Conservation (phyloP, 2,888 invertebrate species). For the Prostheceraeus crozeri region DNA sequence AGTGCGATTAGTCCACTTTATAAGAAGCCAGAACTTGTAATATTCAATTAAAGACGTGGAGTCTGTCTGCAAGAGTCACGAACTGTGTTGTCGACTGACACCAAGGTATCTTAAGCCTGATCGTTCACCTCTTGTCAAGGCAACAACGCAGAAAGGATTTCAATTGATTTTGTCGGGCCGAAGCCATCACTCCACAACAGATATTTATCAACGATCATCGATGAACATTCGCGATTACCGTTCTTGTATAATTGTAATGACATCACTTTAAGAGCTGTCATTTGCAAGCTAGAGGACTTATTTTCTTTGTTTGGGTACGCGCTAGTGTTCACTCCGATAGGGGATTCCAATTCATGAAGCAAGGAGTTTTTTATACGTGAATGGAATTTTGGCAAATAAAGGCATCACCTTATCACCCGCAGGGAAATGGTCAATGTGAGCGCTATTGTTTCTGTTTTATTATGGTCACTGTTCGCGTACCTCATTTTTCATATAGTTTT, state of each 20-base stretch:
- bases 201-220: constrained; percentile 40
- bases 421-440: constrained; percentile 30
- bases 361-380: not conserved
- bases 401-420: no score
- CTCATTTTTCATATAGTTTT: no score
- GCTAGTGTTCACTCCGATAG: constrained; percentile 13
- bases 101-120: constrained; percentile 29
- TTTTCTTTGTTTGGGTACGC: constrained; percentile 41
- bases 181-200: constrained; percentile 36
- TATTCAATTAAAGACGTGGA: constrained; percentile 37
- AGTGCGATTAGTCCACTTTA: constrained; percentile 38
- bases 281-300: constrained; percentile 32
- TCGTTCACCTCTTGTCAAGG: constrained; percentile 38
- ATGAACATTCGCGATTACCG: constrained; percentile 41
- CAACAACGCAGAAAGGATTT: constrained; percentile 40
- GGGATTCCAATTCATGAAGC: constrained; percentile 11
- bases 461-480: no score
- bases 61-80: constrained; percentile 18
- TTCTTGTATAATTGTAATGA: constrained; percentile 38
- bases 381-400: no score
- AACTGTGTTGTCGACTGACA: constrained; percentile 34
- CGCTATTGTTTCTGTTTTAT: no score
- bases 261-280: constrained; percentile 34
- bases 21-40: constrained; percentile 37
- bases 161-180: constrained; percentile 41